Base-by-base conservation (phyloP, 2,113 vertebrate species). In the Tachysurus fulvidraco region DNA sequence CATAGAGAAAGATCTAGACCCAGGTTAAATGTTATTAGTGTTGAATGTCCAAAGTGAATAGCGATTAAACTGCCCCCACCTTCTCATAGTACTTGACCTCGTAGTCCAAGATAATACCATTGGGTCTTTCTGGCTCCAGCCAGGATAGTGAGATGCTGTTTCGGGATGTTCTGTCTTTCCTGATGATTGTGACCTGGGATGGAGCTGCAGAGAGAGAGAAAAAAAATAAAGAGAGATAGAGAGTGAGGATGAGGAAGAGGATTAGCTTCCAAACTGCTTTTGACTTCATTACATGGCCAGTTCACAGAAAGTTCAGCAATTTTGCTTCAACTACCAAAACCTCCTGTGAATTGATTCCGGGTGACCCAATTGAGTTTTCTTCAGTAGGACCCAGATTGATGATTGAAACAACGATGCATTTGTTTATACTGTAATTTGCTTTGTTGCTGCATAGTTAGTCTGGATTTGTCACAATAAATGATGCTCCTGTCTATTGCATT, bases 11-110 rank as follows among this genome's bases (percentile, higher is more conserved):
- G 64, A 67, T 55, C 59, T 71, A 71, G 83, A 36, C 73, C 44
- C 41, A 87, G 87, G 88, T 86, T 86, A 89, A 88, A 89, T 88
- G 84, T 65, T 81, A 83, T 78, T 86, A 88, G 59, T 78, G 77
- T 86, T 79, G 62, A 83, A 59, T 83, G 73, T 85, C 71, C 64
- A 76, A 19, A 69, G 83, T 41, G n/a, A 85, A 44, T 64, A 54
- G 17, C 81, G 81, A 82, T 83, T 87, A 88, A 81, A 88, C 64
- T 91, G 78, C 91, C 92, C 97, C 91, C 92, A 99, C 98, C 98
- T 99, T 99, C 95, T 99, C 98, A 28, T 99, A 99, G 95, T 99
- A 99, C 93, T 99, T 99, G 96, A 99, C 97, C 93, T 99, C 98
- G 21, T 99, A 99, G 95, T 99, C 98, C 89, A 99, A 90, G 92